Percentiles rank a stretch among this genome's conserved stretches.
Evolutionary conservation across 1,140 invertebrate genomes (phyloP).

Genomic region (Brachionus manjavacas): DNA sequence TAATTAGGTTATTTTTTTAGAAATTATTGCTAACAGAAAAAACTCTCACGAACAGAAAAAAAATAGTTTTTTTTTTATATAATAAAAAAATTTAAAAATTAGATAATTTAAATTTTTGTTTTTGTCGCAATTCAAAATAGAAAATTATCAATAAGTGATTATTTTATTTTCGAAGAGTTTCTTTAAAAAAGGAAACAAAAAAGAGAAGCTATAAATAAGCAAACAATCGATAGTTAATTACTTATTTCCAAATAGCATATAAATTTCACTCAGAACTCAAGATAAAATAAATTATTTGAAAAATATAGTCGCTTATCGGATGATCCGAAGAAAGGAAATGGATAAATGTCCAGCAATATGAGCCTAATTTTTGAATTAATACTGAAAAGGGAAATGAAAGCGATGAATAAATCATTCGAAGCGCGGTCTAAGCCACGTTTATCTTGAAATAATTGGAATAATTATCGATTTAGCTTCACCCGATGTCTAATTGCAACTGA

Average conservation of each 20-base stretch:
- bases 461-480: background rate
- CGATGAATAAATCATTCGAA: background rate
- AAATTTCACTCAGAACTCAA: background rate
- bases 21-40: no score
- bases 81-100: no score
- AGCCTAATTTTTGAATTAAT: background rate
- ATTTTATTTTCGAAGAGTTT: background rate
- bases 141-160: background rate
- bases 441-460: constrained; percentile 5
- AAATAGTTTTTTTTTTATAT: no score
- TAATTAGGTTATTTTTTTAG: background rate
- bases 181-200: background rate
- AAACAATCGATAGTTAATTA: background rate
- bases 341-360: background rate
- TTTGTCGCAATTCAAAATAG: background rate
- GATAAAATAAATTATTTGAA: background rate
- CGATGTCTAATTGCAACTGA: background rate
- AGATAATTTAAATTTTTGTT: background rate
- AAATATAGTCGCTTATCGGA: background rate
- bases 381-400: background rate
- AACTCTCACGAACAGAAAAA: no score
- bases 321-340: background rate
- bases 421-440: background rate
- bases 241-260: background rate
- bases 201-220: background rate